Conservation (phyloP, 2,797 vertebrate genomes). For the Danio kyathit region DNA sequence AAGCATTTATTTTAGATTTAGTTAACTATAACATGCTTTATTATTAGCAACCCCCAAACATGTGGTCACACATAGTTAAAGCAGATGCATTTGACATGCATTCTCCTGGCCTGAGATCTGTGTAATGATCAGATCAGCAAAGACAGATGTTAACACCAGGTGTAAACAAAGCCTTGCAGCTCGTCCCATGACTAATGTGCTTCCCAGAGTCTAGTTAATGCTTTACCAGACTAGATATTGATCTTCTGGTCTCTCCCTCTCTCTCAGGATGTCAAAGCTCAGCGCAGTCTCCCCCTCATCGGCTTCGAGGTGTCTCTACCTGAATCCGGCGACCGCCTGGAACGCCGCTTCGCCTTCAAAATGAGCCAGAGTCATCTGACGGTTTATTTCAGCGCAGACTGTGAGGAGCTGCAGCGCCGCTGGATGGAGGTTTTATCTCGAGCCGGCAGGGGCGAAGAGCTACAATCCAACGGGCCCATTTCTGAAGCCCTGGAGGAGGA, state of each 20-base stretch:
- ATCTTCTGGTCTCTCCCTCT: constrained; percentile 2
- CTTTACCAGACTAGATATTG: background rate
- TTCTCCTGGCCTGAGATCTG: background rate
- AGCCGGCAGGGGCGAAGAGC: constrained; percentile 88
- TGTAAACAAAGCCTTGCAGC: constrained; percentile 5
- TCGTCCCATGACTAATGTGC: background rate
- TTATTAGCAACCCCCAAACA: background rate
- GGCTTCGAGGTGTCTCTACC: constrained; percentile 89
- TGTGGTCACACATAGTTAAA: background rate
- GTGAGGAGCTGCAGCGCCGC: constrained; percentile 86
- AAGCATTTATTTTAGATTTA: no score
- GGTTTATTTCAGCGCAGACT: constrained; percentile 90
- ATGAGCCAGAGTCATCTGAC: constrained; percentile 93
- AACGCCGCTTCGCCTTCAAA: constrained; percentile 88
- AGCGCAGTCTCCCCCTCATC: constrained; percentile 90
- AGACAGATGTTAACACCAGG: constrained; percentile 14
- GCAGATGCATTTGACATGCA: background rate
- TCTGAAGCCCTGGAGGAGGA: constrained; percentile 85
- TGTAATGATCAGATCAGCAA: background rate
- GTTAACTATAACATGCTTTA: no score
- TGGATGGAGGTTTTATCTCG: constrained; percentile 88
- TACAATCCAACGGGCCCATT: constrained; percentile 77
- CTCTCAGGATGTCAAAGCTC: constrained; percentile 89
- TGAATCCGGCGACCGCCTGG: constrained; percentile 86
- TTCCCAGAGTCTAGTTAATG: background rate